Conservation (phyloP, 2,888 invertebrate genomes). For the Dyspetes luteomarginatus region DNA sequence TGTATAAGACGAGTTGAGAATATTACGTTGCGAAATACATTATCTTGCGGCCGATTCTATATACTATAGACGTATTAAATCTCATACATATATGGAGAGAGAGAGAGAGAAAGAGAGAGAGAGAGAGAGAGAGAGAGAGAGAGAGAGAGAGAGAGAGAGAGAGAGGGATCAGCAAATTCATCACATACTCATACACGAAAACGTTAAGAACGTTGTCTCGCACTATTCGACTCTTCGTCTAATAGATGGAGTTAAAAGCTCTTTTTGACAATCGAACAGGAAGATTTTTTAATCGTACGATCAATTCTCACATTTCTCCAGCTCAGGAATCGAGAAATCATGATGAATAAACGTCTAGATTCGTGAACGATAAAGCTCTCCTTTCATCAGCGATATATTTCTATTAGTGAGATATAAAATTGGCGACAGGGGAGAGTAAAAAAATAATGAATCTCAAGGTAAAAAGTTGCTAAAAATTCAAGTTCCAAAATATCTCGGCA, state of each 20-base stretch:
- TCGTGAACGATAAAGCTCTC: conserved; percentile 21
- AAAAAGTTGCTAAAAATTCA: too few relatives aligned
- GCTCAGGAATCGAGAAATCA: neutral
- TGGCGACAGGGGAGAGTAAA: neutral
- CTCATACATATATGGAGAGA: neutral
- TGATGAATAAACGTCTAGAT: conserved; percentile 26
- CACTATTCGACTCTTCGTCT: conserved; percentile 5
- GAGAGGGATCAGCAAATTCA: conserved; percentile 10
- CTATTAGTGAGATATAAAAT: conserved; percentile 20
- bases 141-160: neutral
- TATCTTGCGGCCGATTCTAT: conserved; percentile 19
- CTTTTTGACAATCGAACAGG: conserved; percentile 50
- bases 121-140: neutral
- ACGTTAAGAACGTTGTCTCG: conserved; percentile 31
- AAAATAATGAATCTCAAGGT: neutral
- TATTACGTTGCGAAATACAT: conserved; percentile 46
- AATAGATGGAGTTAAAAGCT: conserved; percentile 57
- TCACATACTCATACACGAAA: conserved; percentile 2
- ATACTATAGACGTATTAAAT: conserved; percentile 22
- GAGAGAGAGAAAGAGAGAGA: neutral
- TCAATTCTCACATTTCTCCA: conserved; percentile 28
- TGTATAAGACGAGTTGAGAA: conserved; percentile 48
- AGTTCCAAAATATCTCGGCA: too few relatives aligned
- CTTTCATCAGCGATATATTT: conserved; percentile 25
- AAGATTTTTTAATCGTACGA: conserved; percentile 42